Base-by-base conservation (phyloP, 2,888 invertebrate species). In the Cheilosia vulpina region DNA sequence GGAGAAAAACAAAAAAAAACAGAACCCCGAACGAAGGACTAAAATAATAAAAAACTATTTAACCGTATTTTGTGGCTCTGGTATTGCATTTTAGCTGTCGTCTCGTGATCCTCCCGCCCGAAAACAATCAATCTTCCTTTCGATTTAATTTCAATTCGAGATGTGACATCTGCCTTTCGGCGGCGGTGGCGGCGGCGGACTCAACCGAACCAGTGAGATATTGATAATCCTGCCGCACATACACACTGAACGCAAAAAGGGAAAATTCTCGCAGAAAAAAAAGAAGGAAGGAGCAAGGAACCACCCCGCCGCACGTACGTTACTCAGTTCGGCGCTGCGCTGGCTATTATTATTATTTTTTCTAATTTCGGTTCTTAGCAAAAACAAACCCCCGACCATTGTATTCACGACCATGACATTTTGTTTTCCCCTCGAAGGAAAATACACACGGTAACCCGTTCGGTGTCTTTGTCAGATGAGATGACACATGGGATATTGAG, bases 71-170 rank as follows among this genome's bases (percentile, higher is more conserved):
- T 85, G 85, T 63, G 85, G 85, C 81, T 81, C 55, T 19, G 76
- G 81, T 80, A 85, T 85, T 85, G 85, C 85, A 85, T 81, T 85
- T 80, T 85, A 45, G 62, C 81, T 81, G 65, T 80, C 76, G 65
- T 80, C 55, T 76, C 43, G 71, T 85, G 81, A 85, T 81, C 76
- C 85, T 85, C 85, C 80, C 80, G 87, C 71, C 85, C 73, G 78
- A 88, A 89, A 90, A 91, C 91, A 91, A 91, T 91, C 92, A 92
- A 91, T 91, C 91, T 92, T 90, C 89, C 90, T 90, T 91, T 89
- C 89, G 89, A 89, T 90, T 91, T 91, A 91, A 91, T 92, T 92
- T 91, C 91, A 92, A 91, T 91, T 91, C 91, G 91, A 89, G 90
- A 90, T 91, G 91, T 92, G 91, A 91, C 91, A 91, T 92, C 91